A percentile compares a stretch with the other conserved stretches of the same genome.
These are phyloP conservation scores for Bucorvus abyssinicus DNA, from an alignment of 2,797 vertebrate species.

Conservation along the genomic window DNA sequence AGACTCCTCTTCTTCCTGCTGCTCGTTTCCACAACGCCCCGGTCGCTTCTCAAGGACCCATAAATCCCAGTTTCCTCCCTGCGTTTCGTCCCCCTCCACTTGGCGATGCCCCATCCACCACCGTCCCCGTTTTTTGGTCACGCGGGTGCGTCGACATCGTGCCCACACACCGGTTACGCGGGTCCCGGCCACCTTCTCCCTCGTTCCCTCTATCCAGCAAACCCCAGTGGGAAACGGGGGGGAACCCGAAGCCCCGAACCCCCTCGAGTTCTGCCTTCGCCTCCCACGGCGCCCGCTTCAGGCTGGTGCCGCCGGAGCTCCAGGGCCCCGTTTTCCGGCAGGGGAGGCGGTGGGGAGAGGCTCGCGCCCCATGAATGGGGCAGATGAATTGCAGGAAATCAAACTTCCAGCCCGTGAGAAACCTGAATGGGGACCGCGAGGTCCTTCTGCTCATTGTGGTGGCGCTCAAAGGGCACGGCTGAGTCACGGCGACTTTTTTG, in stretches of 20 bases:
- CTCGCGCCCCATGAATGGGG: rapidly evolving
- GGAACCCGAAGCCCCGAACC: too few relatives aligned
- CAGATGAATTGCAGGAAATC: conserved; percentile 12
- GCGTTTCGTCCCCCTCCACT: too few relatives aligned
- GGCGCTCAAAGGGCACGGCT: not conserved
- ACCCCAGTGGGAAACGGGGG: too few relatives aligned
- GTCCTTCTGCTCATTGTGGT: not conserved
- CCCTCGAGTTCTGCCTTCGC: rapidly evolving
- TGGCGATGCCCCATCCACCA: too few relatives aligned
- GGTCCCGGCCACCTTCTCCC: too few relatives aligned
- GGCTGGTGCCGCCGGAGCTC: not conserved
- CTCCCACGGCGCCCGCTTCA: not conserved
- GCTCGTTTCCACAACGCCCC: rapidly evolving
- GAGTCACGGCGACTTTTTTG: not conserved
- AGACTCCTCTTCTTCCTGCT: not conserved
- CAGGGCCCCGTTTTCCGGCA: not conserved
- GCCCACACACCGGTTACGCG: too few relatives aligned
- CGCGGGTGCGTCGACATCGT: too few relatives aligned
- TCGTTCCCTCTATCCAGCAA: too few relatives aligned
- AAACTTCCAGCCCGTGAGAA: not conserved
- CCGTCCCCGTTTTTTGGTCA: too few relatives aligned
- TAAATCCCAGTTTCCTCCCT: too few relatives aligned
- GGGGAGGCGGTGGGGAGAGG: not conserved
- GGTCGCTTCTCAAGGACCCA: not conserved
- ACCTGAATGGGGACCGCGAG: not conserved